Percentiles rank a stretch among this genome's conserved stretches.
Conservation (phyloP, 2,797 vertebrate genomes). For the Poeciliopsis turneri region DNA sequence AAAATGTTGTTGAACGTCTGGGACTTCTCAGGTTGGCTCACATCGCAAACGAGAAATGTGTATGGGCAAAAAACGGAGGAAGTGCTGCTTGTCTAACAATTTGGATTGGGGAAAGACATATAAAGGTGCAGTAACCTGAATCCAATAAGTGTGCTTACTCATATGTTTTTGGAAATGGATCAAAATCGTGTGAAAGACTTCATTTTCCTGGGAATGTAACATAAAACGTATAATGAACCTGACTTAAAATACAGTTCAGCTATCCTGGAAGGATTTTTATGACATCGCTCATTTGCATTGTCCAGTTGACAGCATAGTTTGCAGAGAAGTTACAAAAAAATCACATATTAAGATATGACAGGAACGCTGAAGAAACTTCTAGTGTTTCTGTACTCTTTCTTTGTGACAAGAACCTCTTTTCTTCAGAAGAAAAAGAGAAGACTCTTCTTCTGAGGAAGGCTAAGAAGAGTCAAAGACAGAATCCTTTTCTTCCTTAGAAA, state of each 20-base stretch:
- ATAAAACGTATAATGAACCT: background rate
- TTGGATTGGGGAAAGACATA: background rate
- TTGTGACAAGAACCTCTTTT: background rate
- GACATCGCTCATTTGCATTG: background rate
- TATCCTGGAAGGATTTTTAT: background rate
- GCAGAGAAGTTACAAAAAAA: background rate
- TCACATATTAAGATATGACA: background rate
- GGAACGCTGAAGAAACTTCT: background rate
- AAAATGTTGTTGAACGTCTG: slow-evolving; percentile 92
- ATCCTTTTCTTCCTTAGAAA: background rate
- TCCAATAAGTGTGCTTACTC: background rate
- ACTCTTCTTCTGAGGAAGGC: too few species aligned
- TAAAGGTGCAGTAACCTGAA: background rate
- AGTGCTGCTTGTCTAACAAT: background rate
- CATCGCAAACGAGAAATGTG: background rate
- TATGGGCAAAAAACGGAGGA: background rate
- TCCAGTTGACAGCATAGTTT: background rate
- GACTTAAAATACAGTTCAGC: background rate
- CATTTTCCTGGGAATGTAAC: background rate
- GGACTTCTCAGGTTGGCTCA: slow-evolving; percentile 92
- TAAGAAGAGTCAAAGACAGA: background rate
- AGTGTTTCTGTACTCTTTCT: background rate
- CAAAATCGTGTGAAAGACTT: background rate
- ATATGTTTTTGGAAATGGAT: background rate
- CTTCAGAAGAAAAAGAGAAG: background rate